phyloP scores from a whole-genome alignment of 1,140 invertebrate genomes.

The Eumaeus atala region DNA sequence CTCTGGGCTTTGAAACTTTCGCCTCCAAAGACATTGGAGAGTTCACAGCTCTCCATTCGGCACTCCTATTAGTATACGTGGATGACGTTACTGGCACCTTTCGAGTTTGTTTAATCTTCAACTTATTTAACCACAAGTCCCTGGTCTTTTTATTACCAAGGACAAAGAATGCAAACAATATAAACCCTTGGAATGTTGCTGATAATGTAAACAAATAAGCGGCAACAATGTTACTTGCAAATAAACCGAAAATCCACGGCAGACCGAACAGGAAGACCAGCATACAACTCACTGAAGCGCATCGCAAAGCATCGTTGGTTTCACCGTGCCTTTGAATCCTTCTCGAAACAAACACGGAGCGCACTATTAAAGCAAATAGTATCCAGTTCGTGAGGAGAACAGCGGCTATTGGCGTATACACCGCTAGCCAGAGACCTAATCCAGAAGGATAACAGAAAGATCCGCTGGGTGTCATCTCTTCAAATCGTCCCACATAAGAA shows the following conservation, averaged over 20 bases:
- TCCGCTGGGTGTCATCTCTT: slow-evolving; percentile 41
- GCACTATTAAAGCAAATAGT: slow-evolving; percentile 68
- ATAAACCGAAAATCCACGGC: slow-evolving; percentile 71
- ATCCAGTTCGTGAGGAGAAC: slow-evolving; percentile 65
- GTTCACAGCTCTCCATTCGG: slow-evolving; percentile 29
- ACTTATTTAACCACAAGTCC: slow-evolving; percentile 67
- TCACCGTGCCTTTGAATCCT: slow-evolving; percentile 67
- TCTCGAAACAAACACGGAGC: slow-evolving; percentile 66
- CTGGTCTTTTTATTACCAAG: slow-evolving; percentile 72
- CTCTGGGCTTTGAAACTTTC: slow-evolving; percentile 49
- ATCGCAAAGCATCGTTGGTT: slow-evolving; percentile 57
- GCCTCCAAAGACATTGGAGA: slow-evolving; percentile 33
- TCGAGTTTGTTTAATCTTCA: slow-evolving; percentile 62
- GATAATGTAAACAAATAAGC: slow-evolving; percentile 71
- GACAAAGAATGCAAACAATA: slow-evolving; percentile 73
- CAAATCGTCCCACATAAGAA: slow-evolving; percentile 53
- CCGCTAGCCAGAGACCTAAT: slow-evolving; percentile 60
- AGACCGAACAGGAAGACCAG: slow-evolving; percentile 72
- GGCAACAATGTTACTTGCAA: slow-evolving; percentile 54
- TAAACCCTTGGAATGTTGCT: slow-evolving; percentile 71
- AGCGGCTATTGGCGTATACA: slow-evolving; percentile 62
- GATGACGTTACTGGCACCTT: slow-evolving; percentile 66
- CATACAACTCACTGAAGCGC: slow-evolving; percentile 65
- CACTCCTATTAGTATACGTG: slow-evolving; percentile 59
- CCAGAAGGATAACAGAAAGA: slow-evolving; percentile 68